These are phyloP conservation scores for Muscicapa adusta DNA, from an alignment of 2,113 vertebrate genomes.

Conservation along the genomic window DNA sequence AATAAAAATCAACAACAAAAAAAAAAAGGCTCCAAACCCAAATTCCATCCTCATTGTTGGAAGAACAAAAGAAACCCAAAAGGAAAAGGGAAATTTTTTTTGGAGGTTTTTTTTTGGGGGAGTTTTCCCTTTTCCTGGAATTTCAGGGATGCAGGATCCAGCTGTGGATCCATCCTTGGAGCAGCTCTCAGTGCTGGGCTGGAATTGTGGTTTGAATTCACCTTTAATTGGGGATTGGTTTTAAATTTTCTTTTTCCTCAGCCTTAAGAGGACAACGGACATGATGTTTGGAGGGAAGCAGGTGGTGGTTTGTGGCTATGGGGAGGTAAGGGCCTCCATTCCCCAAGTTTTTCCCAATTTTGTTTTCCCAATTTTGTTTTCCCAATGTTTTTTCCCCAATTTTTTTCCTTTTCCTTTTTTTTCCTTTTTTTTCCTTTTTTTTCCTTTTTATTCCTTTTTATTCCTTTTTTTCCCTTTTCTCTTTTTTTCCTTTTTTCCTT, in stretches of 20 bases:
- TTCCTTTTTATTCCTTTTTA: too few relatives aligned
- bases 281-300: constrained; percentile 99
- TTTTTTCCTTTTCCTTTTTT: too few relatives aligned
- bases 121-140: neutral
- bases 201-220: neutral
- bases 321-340: constrained; percentile 80
- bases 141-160: fast-evolving
- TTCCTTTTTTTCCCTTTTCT: too few relatives aligned
- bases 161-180: neutral
- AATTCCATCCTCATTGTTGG: neutral
- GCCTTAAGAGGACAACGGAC: constrained; percentile 95
- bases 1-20: too few relatives aligned
- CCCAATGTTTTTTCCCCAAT: too few relatives aligned
- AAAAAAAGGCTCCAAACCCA: neutral
- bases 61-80: too few relatives aligned
- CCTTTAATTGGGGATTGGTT: neutral
- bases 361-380: too few relatives aligned
- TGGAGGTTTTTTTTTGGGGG: neutral
- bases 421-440: too few relatives aligned
- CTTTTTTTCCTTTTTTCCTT: too few relatives aligned
- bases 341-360: neutral
- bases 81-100: fast-evolving
- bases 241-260: neutral
- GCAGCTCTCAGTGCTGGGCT: neutral
- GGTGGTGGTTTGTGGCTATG: constrained; percentile 97